These are phyloP conservation scores for Tachysurus fulvidraco DNA, from an alignment of 2,113 vertebrate genomes.

Conservation along the genomic window DNA sequence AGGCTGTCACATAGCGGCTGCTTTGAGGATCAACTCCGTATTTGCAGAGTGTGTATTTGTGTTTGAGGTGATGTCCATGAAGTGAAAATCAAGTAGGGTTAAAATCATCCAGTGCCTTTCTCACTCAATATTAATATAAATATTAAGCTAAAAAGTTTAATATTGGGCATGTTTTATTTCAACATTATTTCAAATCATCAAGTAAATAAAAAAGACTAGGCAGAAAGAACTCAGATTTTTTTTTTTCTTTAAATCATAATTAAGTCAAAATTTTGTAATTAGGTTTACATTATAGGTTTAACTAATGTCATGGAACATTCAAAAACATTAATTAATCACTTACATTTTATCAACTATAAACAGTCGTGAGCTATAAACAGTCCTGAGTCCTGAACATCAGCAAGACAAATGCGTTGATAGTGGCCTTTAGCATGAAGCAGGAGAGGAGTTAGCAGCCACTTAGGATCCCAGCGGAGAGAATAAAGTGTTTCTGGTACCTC, in stretches of 20 bases:
- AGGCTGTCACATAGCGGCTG: neutral
- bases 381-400: too few relatives aligned
- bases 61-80: neutral
- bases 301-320: neutral
- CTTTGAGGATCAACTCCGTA: conserved; percentile 10
- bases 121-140: too few relatives aligned
- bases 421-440: too few relatives aligned
- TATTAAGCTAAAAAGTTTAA: neutral
- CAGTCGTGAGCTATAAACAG: neutral
- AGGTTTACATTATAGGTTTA: neutral
- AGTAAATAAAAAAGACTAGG: neutral
- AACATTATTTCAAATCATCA: neutral
- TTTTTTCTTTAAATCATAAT: neutral
- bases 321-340: neutral
- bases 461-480: too few relatives aligned
- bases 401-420: too few relatives aligned
- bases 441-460: too few relatives aligned
- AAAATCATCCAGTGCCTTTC: neutral
- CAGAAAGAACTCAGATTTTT: neutral
- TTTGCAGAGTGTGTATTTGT: neutral
- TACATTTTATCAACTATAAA: neutral
- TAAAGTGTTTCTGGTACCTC: too few relatives aligned
- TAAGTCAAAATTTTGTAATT: neutral
- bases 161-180: neutral
- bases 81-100: neutral